A percentile compares a stretch with the other conserved stretches of the same genome.
Conservation (phyloP, 2,888 invertebrate species). For the Lycaena phlaeas region DNA sequence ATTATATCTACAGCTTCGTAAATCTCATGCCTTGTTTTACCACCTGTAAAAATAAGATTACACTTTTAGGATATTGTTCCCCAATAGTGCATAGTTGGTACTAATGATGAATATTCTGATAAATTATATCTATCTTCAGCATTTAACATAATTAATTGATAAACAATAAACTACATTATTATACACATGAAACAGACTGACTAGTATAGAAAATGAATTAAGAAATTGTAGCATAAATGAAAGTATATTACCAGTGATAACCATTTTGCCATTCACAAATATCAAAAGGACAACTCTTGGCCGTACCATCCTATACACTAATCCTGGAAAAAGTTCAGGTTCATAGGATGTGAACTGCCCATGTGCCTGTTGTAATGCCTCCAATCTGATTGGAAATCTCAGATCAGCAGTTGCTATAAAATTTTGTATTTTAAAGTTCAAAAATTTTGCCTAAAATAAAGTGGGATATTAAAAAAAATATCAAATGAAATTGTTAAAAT, state of each 20-base stretch:
- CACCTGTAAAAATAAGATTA: conserved; percentile 80
- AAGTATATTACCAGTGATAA: conserved; percentile 83
- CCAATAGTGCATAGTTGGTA: too few relatives aligned
- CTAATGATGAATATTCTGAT: too few relatives aligned
- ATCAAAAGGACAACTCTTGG: conserved; percentile 97
- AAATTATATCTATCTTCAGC: too few relatives aligned
- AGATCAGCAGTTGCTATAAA: conserved; percentile 84
- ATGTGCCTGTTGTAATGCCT: conserved; percentile 81
- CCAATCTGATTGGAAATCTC: conserved; percentile 81
- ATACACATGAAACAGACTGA: too few relatives aligned
- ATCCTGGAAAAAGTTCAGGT: conserved; percentile 98
- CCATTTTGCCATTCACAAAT: conserved; percentile 99
- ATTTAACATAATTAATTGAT: too few relatives aligned
- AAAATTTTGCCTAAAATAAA: conserved; percentile 76
- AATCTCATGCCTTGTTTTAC: conserved; percentile 92
- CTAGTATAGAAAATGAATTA: too few relatives aligned
- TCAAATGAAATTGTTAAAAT: too few relatives aligned
- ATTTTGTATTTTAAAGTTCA: conserved; percentile 85
- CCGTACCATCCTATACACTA: conserved; percentile 97
- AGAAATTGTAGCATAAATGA: too few relatives aligned
- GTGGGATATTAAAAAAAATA: too few relatives aligned
- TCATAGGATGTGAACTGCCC: conserved; percentile 92
- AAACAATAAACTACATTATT: too few relatives aligned
- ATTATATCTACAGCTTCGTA: conserved; percentile 95
- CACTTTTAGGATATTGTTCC: too few relatives aligned